Percentiles rank a stretch among this genome's conserved stretches.
phyloP scores from a whole-genome alignment of 1,140 invertebrate genomes.

The Arctopsyche grandis region DNA sequence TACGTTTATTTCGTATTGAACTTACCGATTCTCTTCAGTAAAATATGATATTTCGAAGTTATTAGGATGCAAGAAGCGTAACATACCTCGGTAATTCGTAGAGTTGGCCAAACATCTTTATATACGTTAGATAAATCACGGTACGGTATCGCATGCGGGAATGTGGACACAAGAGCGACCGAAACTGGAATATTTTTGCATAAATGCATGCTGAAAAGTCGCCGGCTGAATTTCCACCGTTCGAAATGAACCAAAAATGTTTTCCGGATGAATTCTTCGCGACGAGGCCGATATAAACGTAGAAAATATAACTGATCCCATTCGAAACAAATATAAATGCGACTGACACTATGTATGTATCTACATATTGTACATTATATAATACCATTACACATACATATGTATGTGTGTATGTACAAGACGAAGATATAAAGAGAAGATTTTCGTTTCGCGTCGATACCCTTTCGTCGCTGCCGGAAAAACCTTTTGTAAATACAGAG shows the following conservation, averaged over 20 bases:
- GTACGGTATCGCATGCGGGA: neutral
- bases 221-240: neutral
- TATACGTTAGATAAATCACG: conserved; percentile 11
- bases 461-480: neutral
- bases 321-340: no score
- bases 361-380: no score
- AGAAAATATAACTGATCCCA: neutral
- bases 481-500: neutral
- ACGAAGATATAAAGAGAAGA: neutral
- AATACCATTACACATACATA: no score
- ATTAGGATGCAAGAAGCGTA: neutral
- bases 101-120: neutral
- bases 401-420: neutral
- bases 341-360: no score
- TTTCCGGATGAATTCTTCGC: conserved; percentile 19
- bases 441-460: neutral
- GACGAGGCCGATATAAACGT: neutral
- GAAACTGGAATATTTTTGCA: conserved; percentile 40
- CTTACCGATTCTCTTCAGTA: no score
- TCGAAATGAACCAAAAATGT: conserved; percentile 13
- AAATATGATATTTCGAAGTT: neutral
- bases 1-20: neutral
- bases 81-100: neutral
- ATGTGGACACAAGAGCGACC: neutral
- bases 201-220: conserved; percentile 38